Evolutionary conservation across 2,888 invertebrate genomes (phyloP).

Genomic region (Psococerastis gibbosa): DNA sequence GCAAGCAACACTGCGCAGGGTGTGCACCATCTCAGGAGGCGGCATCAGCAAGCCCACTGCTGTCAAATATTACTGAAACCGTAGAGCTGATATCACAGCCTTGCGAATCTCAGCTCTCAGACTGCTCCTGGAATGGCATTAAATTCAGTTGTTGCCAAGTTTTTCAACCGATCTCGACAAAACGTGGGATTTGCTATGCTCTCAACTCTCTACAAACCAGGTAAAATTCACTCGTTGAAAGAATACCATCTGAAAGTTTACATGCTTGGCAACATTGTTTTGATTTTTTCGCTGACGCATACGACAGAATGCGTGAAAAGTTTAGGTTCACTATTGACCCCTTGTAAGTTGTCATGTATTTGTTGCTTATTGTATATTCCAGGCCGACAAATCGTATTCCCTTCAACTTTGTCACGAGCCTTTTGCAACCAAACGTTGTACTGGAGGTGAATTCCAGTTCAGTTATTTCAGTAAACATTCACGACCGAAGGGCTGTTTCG

Average conservation of each 20-base stretch:
- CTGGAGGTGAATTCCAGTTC: neutral
- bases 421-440: neutral
- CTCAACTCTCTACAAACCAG: neutral
- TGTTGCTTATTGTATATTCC: no score
- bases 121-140: slow-evolving; percentile 1
- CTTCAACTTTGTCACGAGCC: neutral
- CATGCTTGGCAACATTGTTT: no score
- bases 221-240: neutral
- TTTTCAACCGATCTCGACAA: neutral
- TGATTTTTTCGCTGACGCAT: no score
- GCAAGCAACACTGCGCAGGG: neutral
- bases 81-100: neutral
- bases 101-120: neutral
- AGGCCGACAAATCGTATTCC: no score
- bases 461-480: neutral
- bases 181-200: neutral
- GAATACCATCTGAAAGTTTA: no score
- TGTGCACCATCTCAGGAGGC: neutral
- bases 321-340: no score
- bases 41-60: no score
- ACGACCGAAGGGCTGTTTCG: neutral
- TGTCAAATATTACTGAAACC: neutral
- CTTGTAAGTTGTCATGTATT: no score
- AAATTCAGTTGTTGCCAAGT: neutral
- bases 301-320: no score